phyloP scores from a whole-genome alignment of 1,140 invertebrate genomes.

The Metaphire vulgaris region DNA sequence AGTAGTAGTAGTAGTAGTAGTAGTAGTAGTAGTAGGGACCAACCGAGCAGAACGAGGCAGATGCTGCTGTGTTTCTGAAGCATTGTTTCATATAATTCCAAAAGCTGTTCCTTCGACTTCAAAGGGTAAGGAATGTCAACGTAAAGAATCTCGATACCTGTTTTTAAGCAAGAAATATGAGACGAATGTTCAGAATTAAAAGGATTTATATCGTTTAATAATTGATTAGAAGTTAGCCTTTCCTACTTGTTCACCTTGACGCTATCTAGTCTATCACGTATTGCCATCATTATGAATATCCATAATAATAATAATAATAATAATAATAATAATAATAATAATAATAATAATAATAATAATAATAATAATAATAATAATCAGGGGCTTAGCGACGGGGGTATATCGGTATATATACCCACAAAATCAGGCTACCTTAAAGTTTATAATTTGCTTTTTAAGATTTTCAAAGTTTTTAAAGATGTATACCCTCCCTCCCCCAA shows the following conservation, averaged over 20 bases:
- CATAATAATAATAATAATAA: conserved; percentile 1
- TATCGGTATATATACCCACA: not conserved
- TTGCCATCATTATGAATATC: not conserved
- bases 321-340: conserved; percentile 4
- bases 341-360: conserved; percentile 4
- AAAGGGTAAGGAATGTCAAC: not conserved
- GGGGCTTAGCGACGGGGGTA: not conserved
- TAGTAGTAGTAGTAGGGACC: not conserved
- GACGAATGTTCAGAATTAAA: not conserved
- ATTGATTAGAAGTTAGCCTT: not conserved
- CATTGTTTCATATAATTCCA: no score
- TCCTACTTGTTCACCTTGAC: no score
- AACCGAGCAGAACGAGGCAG: no score
- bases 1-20: not conserved
- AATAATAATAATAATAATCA: not conserved
- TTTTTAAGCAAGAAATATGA: not conserved
- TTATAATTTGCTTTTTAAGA: not conserved
- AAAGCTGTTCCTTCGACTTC: no score
- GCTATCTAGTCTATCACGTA: no score
- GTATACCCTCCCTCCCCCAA: no score
- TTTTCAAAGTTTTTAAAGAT: no score
- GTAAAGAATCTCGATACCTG: not conserved
- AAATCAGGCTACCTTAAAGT: not conserved
- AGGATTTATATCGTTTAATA: not conserved
- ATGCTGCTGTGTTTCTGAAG: no score